These are phyloP conservation scores for Mycteria americana DNA, from an alignment of 2,797 vertebrate genomes.

Conservation along the genomic window DNA sequence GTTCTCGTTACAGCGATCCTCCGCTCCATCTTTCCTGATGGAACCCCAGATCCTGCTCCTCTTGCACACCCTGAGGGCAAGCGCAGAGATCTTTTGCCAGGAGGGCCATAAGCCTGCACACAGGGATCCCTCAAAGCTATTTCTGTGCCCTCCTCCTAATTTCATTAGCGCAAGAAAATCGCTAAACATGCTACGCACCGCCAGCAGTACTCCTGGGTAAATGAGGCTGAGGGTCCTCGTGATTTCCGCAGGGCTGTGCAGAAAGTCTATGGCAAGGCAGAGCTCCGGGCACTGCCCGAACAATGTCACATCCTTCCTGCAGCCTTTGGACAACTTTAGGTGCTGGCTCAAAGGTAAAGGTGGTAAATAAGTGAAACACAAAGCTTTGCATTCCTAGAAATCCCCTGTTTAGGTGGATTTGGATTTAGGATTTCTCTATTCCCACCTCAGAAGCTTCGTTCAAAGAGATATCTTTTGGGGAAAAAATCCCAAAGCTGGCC, in stretches of 20 bases:
- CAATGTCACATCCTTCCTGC: neutral
- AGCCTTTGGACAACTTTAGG: neutral
- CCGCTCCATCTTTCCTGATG: neutral
- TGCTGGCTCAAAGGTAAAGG: neutral
- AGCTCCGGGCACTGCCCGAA: neutral
- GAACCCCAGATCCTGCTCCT: neutral
- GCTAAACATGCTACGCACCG: accelerated
- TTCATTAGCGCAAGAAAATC: neutral
- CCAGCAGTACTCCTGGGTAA: neutral
- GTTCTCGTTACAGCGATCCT: accelerated
- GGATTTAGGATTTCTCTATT: neutral
- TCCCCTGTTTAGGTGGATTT: neutral
- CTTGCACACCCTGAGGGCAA: neutral
- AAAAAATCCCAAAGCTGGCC: neutral
- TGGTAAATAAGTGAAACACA: neutral
- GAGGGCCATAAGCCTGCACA: neutral
- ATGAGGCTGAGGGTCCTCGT: accelerated
- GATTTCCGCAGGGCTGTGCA: neutral
- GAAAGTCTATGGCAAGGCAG: neutral
- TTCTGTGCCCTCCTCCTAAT: neutral
- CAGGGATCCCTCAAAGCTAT: neutral
- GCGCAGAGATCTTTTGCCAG: neutral
- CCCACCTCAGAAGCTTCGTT: neutral
- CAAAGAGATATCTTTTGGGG: neutral
- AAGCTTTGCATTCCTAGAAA: neutral